A percentile compares a stretch with the other conserved stretches of the same genome.
phyloP scores from a whole-genome alignment of 2,797 vertebrate species.

The Dermochelys coriacea region DNA sequence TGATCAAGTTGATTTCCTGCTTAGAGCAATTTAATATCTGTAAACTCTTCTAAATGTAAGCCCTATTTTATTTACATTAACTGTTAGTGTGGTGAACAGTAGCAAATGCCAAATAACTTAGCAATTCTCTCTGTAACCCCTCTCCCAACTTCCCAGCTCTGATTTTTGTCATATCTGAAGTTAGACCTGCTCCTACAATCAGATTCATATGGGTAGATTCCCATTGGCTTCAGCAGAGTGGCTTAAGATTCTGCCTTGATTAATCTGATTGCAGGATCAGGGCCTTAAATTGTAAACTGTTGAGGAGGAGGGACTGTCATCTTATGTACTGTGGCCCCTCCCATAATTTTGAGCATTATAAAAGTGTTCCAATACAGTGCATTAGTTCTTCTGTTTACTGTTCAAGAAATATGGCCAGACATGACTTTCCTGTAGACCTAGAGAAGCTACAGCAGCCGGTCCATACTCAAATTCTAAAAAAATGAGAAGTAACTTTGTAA shows the following conservation, averaged over 20 bases:
- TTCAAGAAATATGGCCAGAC: not conserved
- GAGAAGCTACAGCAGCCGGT: not conserved
- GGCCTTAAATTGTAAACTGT: not conserved
- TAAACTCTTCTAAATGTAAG: not conserved
- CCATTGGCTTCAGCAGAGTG: not conserved
- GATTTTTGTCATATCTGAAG: not conserved
- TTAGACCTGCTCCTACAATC: not conserved
- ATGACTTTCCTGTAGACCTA: not conserved
- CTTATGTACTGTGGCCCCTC: not conserved
- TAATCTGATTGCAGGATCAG: not conserved
- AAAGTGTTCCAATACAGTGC: not conserved
- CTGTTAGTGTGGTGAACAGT: not conserved
- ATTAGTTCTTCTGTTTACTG: not conserved
- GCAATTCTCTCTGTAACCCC: not conserved
- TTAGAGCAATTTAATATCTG: not conserved
- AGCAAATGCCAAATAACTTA: not conserved
- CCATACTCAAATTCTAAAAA: not conserved
- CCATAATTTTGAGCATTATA: not conserved
- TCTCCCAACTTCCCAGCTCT: not conserved
- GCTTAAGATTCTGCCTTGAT: not conserved
- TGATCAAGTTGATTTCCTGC: not conserved
- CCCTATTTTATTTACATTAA: not conserved
- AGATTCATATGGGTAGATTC: not conserved
- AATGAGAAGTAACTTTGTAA: conserved; percentile 37
- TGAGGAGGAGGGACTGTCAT: not conserved